Base-by-base conservation (phyloP, 2,888 invertebrate species). In the Heliconius cydno region DNA sequence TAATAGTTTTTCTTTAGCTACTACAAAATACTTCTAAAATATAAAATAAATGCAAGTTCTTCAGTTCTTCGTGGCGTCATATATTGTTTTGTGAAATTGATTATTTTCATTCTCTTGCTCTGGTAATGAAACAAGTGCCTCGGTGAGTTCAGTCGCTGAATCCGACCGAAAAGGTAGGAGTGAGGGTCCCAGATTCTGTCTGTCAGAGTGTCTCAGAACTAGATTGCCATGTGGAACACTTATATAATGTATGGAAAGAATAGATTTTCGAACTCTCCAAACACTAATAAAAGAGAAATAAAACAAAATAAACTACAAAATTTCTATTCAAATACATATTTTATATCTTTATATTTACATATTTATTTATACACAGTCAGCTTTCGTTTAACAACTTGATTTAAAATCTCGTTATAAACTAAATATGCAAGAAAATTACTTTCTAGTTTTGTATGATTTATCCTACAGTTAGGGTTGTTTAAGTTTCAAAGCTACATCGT, bases 361-460 rank as follows among this genome's bases (percentile, higher is more conserved):
- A n/a, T 68, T 68, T 41, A 70, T 15, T 28, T 46, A 70, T 70
- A 25, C 70, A 73, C 34, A 34, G 41, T 12, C 57, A 57, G 60
- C 2, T 30, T 71, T 28, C 30, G 9, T 71, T 52, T 22, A 52
- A 28, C 22, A 71, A 57, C 34, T 60, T 73, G 5, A 38, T 73
- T 34, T 34, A 57, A 73, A 73, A 73, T 12, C 34, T 73, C n/a
- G 9, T 73, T 28, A 38, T 25, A 73, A 38, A 38, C 34, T 57
- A 52, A 34, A 73, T 78, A 73, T 22, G 38, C 25, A 57, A 73
- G 72, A 28, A 78, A 73, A 67, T 78, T 67, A 66, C 66, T 78
- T 78, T 63, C 13, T 57, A 73, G 28, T n/a, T 73, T 57, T 73
- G 67, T 57, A 57, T 78, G 78, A 73, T 72, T 73, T 73, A 67